Evolutionary conservation across 2,888 invertebrate genomes (phyloP).

Genomic region (Sepioteuthis lessoniana): DNA sequence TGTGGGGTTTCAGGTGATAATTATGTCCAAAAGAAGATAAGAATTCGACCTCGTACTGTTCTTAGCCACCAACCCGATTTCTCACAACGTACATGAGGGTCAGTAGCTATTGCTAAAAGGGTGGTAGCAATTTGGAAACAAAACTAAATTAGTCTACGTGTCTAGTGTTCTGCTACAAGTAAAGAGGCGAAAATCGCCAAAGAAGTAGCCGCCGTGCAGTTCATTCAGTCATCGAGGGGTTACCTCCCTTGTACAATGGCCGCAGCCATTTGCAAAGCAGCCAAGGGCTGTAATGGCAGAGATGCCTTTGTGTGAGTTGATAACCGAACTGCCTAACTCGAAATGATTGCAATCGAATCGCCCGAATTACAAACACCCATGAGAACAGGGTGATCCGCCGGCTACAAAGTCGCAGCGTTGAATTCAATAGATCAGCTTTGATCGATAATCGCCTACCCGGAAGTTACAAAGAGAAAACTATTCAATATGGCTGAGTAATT

Average conservation of each 20-base stretch:
- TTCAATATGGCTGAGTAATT: constrained; percentile 5
- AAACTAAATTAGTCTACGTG: neutral
- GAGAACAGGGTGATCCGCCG: neutral
- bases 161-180: neutral
- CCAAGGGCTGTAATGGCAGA: neutral
- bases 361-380: neutral
- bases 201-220: neutral
- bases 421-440: neutral
- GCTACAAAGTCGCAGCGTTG: neutral
- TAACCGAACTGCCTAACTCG: neutral
- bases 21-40: too few relatives aligned
- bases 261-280: neutral
- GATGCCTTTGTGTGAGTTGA: neutral
- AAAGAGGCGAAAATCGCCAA: neutral
- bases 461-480: neutral
- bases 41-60: too few relatives aligned
- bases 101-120: neutral
- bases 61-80: neutral
- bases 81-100: neutral
- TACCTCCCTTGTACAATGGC: neutral
- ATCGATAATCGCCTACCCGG: neutral
- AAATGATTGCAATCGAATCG: neutral
- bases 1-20: too few relatives aligned
- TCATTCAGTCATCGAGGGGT: neutral
- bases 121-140: neutral